A percentile compares a stretch with the other conserved stretches of the same genome.
phyloP scores from a whole-genome alignment of 2,888 invertebrate genomes.

The Archips xylosteana region DNA sequence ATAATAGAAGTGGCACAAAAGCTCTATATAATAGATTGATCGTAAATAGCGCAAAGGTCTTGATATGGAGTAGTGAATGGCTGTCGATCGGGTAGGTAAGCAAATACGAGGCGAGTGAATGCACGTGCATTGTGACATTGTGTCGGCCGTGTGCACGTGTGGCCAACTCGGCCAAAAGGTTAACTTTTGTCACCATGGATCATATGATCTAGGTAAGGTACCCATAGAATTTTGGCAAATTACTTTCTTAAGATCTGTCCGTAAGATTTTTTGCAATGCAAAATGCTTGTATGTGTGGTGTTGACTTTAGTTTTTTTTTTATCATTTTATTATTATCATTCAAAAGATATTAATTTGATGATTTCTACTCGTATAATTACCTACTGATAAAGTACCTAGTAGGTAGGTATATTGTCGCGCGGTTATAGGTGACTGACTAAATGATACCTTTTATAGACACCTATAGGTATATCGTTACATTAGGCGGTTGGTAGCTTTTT shows the following conservation, averaged over 20 bases:
- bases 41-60: constrained; percentile 53
- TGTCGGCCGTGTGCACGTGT: constrained; percentile 67
- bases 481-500: too few relatives aligned
- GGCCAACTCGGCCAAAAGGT: constrained; percentile 52
- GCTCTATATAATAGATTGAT: constrained; percentile 41
- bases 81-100: constrained; percentile 57
- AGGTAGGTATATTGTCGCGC: too few relatives aligned
- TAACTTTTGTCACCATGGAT: constrained; percentile 60
- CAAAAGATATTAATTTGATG: too few relatives aligned
- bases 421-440: too few relatives aligned
- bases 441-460: too few relatives aligned
- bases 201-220: constrained; percentile 54
- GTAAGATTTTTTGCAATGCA: background rate
- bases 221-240: constrained; percentile 59
- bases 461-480: too few relatives aligned
- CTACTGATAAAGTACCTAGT: too few relatives aligned
- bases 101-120: constrained; percentile 66
- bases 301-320: background rate
- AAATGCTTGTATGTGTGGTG: background rate
- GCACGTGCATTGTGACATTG: constrained; percentile 64
- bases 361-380: too few relatives aligned
- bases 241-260: constrained; percentile 26
- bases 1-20: constrained; percentile 46
- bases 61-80: constrained; percentile 53
- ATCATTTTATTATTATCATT: background rate